Percentiles rank a stretch among this genome's conserved stretches.
These are phyloP conservation scores for Malurus melanocephalus DNA, from an alignment of 2,113 vertebrate species.

Conservation along the genomic window DNA sequence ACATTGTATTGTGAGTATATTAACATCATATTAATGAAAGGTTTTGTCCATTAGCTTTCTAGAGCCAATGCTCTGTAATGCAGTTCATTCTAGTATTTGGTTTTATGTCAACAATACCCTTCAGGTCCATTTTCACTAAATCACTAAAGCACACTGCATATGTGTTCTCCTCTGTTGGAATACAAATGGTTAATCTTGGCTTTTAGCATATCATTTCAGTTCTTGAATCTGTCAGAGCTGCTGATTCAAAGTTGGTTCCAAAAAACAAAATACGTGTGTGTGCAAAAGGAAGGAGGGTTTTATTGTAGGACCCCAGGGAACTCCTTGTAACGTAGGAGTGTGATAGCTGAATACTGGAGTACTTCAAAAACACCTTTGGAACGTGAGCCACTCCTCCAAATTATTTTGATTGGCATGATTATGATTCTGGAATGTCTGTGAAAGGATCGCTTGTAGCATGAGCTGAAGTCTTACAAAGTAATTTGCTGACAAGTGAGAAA, in stretches of 20 bases:
- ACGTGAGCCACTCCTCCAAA: conserved; percentile 15
- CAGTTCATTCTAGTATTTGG: background rate
- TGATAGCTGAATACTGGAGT: conserved; percentile 47
- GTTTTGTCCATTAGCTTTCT: background rate
- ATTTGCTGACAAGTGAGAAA: conserved; percentile 42
- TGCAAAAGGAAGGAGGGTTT: conserved; percentile 2
- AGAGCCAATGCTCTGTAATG: background rate
- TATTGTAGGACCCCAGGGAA: conserved; percentile 22
- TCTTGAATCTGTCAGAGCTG: conserved; percentile 10
- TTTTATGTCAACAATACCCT: background rate
- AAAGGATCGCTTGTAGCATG: background rate
- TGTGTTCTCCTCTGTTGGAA: background rate
- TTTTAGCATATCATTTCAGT: conserved; percentile 21
- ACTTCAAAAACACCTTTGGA: conserved; percentile 62
- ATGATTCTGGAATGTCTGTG: conserved; percentile 14
- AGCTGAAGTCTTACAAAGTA: conserved; percentile 31
- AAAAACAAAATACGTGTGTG: conserved; percentile 5
- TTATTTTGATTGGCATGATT: conserved; percentile 38
- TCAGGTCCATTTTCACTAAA: conserved; percentile 2
- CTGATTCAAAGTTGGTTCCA: background rate
- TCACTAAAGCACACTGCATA: background rate
- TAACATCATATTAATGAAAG: background rate
- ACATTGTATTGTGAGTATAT: background rate
- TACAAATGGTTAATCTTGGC: conserved; percentile 32
- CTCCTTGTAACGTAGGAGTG: conserved; percentile 23